Base-by-base conservation (phyloP, 53 echinoderm and acorn worm species). In the Echinometra lucunter region DNA sequence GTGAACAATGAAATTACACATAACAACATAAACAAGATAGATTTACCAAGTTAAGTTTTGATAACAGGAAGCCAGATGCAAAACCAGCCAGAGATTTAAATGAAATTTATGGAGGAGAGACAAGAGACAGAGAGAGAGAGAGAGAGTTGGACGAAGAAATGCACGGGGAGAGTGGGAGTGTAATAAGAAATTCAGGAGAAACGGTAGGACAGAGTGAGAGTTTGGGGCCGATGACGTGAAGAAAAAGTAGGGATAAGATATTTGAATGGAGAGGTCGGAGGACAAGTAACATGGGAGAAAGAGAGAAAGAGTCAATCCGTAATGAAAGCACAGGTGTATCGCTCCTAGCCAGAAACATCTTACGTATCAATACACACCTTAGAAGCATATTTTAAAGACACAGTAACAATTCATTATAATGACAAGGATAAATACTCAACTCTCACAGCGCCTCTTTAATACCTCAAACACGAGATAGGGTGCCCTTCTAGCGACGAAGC, bases 261-360 rank as follows among this genome's bases (percentile, higher is more conserved):
- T 34, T 9, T 30, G 32, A 42, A 42, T 42, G 16, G 78, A 78
- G 42, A 78, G 78, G 78, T 42, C 78, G 78, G 37, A 78, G 78
- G 35, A 78, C 37, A 21, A 78, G 78, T 37, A 30, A 42, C 19
- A 42, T 55, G 88, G 9, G 13, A 55, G 30, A 88, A 1, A 88
- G 30, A 53, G 34, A 82, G 56, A 56, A 6, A 88, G 88, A 88
- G 88, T 88, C 49, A 88, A 88, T 55, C 88, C 88, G 88, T 18
- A 55, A 88, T 88, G 88, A 88, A 88, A 49, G 32, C 53, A 63
- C 90, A 90, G 90, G 90, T 90, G 90, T 90, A 90, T 66, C 37
- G 90, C 90, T 66, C 25, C 19, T 4, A 90, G 90, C 66, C 38
- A 57, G 27, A 88, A 56, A 55, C 88, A 88, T 88, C 88, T 88